Evolutionary conservation across 1,140 invertebrate genomes (phyloP).

Genomic region (Brachionus asplanchnoidis): DNA sequence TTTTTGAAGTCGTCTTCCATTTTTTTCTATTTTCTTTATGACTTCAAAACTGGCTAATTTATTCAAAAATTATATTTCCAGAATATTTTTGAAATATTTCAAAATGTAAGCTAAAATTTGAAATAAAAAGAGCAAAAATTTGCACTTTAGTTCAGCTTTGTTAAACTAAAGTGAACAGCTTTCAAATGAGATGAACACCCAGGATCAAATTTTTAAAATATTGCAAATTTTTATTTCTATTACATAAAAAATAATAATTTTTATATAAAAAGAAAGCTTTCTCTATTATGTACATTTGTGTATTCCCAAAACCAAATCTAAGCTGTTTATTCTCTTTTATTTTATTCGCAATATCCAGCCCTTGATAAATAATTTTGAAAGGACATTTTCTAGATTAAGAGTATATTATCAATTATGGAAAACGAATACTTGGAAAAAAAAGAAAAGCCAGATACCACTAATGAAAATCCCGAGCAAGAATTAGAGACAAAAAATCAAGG

Average conservation of each 20-base stretch:
- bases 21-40: not conserved
- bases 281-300: not conserved
- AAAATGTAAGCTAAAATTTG: not conserved
- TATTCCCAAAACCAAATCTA: not conserved
- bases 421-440: not conserved
- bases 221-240: not conserved
- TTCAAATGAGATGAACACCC: not conserved
- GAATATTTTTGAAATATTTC: slow-evolving; percentile 9
- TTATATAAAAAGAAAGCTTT: not conserved
- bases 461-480: not conserved
- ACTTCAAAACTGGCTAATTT: not conserved
- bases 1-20: slow-evolving; percentile 36
- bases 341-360: not conserved
- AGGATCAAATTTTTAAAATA: not conserved
- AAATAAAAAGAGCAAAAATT: not conserved
- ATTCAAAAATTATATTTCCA: not conserved
- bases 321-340: not conserved
- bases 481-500: not conserved
- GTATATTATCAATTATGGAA: not conserved
- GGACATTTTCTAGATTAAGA: not conserved
- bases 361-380: not conserved
- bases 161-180: not conserved
- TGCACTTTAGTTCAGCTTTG: not conserved
- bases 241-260: not conserved
- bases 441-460: not conserved